These are phyloP conservation scores for Parnassius orleans DNA, from an alignment of 2,888 invertebrate genomes.

Conservation along the genomic window DNA sequence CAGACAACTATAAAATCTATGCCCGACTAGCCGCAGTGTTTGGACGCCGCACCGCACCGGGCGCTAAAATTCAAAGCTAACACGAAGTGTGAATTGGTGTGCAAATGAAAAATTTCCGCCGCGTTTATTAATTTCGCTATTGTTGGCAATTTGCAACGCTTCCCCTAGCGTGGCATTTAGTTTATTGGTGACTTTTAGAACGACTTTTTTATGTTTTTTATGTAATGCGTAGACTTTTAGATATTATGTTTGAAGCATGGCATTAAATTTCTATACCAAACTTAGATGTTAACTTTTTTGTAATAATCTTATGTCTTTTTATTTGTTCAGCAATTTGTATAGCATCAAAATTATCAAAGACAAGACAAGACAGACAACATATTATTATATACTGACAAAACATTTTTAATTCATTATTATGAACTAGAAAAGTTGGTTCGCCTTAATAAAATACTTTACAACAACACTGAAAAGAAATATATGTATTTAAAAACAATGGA, in stretches of 20 bases:
- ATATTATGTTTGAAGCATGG: too few relatives aligned
- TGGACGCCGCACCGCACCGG: constrained; percentile 43
- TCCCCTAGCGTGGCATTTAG: constrained; percentile 43
- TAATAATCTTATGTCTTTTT: too few relatives aligned
- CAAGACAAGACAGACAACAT: too few relatives aligned
- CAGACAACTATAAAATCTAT: constrained; percentile 32
- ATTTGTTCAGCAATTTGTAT: too few relatives aligned
- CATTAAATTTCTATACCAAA: too few relatives aligned
- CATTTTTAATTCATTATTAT: too few relatives aligned
- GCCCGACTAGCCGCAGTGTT: constrained; percentile 39
- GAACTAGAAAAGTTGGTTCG: too few relatives aligned
- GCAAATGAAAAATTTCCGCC: constrained; percentile 73
- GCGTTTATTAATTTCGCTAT: constrained; percentile 63
- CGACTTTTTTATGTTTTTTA: constrained; percentile 16
- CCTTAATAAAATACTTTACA: too few relatives aligned
- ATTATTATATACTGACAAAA: too few relatives aligned
- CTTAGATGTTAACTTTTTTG: too few relatives aligned
- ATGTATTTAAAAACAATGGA: background rate
- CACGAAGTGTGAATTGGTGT: constrained; percentile 68
- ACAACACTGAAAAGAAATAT: constrained; percentile 1
- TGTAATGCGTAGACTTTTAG: background rate
- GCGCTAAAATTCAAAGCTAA: constrained; percentile 62
- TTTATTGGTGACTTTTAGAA: constrained; percentile 30
- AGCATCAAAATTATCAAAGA: too few relatives aligned
- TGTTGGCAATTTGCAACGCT: constrained; percentile 66